Conservation (phyloP, 64 coral and sea anemone species). For the Trachythela sp. region DNA sequence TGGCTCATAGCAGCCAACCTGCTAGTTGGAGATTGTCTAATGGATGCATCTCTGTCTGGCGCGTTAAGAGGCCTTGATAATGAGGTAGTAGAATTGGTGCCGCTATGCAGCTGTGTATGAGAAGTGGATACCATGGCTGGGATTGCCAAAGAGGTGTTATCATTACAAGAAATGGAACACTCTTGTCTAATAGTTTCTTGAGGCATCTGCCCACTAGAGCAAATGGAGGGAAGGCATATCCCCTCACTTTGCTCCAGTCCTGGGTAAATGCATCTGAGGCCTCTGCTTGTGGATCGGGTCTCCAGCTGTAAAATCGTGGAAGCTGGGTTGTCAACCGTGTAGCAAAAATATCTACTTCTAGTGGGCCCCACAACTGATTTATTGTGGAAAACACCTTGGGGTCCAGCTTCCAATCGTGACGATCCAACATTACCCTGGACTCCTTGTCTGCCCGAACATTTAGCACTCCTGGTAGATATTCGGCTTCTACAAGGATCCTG, state of each 20-base stretch:
- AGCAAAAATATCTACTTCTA: not conserved
- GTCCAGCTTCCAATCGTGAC: not conserved
- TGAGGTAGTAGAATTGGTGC: not conserved
- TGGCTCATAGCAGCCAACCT: not conserved
- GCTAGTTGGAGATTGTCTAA: not conserved
- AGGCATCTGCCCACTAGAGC: not conserved
- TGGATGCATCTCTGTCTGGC: not conserved
- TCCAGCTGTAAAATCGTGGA: not conserved
- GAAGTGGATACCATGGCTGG: not conserved
- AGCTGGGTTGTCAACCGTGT: not conserved
- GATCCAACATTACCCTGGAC: not conserved
- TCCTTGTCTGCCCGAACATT: not conserved
- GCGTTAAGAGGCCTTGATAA: not conserved
- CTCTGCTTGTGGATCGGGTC: not conserved
- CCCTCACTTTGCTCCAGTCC: not conserved
- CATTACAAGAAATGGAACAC: not conserved
- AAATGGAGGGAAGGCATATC: constrained; percentile 3
- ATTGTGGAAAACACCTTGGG: not conserved
- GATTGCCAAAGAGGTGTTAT: not conserved
- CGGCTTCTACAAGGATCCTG: not conserved
- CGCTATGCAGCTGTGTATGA: not conserved
- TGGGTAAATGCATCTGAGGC: not conserved
- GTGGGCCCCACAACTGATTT: not conserved
- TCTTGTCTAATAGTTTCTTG: not conserved
- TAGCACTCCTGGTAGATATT: not conserved